These are phyloP conservation scores for Protonemura montana DNA, from an alignment of 2,888 invertebrate species.

Conservation along the genomic window DNA sequence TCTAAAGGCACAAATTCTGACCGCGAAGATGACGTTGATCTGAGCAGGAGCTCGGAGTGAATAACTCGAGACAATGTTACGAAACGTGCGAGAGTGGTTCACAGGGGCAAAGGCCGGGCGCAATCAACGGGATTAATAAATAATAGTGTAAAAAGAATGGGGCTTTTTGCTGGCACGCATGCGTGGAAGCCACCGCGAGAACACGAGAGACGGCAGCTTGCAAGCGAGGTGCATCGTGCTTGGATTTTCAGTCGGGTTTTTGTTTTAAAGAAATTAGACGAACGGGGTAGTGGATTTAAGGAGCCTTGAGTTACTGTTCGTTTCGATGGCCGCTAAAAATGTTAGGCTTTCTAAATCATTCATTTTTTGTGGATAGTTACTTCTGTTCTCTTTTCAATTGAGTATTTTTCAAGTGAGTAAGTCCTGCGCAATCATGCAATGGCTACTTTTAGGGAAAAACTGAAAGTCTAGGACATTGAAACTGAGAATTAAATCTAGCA, in stretches of 20 bases:
- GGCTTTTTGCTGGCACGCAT: not conserved
- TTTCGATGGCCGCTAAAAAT: too few relatives aligned
- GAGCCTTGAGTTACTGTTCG: not conserved
- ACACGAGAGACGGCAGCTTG: constrained; percentile 31
- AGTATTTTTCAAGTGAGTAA: too few relatives aligned
- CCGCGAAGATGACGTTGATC: not conserved
- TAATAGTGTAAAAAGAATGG: constrained; percentile 17
- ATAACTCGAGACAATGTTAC: not conserved
- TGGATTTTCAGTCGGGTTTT: not conserved
- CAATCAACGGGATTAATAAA: constrained; percentile 41
- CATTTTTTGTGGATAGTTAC: too few relatives aligned
- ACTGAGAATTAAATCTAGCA: too few relatives aligned
- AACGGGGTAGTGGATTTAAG: not conserved
- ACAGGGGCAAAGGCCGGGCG: constrained; percentile 34
- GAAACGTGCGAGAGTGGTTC: constrained; percentile 1
- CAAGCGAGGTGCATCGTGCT: not conserved
- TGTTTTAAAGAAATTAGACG: not conserved
- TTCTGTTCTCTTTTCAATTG: too few relatives aligned
- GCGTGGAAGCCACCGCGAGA: constrained; percentile 1
- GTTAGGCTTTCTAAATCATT: too few relatives aligned
- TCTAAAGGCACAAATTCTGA: not conserved
- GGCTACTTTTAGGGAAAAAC: too few relatives aligned
- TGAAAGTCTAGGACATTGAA: too few relatives aligned
- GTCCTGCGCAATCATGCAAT: too few relatives aligned
- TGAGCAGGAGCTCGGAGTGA: not conserved